Conservation (phyloP, 2,113 vertebrate species). For the Manacus vitellinus region DNA sequence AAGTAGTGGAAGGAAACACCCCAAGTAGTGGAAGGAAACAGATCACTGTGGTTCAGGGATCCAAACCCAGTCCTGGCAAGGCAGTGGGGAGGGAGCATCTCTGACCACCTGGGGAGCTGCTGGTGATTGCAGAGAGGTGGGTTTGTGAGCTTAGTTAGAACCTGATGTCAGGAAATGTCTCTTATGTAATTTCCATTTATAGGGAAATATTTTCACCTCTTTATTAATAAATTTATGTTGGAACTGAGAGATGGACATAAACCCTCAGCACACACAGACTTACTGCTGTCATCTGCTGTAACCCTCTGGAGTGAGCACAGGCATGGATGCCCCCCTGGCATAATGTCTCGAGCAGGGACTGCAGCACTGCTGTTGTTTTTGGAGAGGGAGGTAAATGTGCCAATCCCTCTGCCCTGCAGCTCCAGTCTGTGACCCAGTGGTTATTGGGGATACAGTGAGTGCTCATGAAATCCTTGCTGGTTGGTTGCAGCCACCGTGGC, state of each 20-base stretch:
- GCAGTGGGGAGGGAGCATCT: background rate
- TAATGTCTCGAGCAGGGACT: background rate
- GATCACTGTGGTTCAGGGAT: background rate
- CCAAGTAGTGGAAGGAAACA: background rate
- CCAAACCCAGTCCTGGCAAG: background rate
- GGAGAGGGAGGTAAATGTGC: background rate
- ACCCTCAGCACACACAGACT: background rate
- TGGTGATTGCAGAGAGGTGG: no score
- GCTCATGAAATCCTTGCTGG: background rate
- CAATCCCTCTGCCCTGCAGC: background rate
- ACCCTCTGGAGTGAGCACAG: background rate
- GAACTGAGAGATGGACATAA: background rate
- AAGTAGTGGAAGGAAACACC: background rate
- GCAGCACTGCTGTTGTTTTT: background rate
- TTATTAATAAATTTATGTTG: background rate
- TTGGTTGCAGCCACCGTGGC: background rate
- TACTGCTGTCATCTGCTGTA: background rate
- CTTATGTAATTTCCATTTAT: background rate
- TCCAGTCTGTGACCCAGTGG: accelerated
- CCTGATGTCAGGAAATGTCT: background rate
- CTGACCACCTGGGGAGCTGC: background rate
- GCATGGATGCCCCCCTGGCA: background rate
- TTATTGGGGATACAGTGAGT: background rate
- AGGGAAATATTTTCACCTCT: background rate
- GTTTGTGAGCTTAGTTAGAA: background rate